Evolutionary conservation across 2,113 vertebrate genomes (phyloP).

Genomic region (Engystomops pustulosus): DNA sequence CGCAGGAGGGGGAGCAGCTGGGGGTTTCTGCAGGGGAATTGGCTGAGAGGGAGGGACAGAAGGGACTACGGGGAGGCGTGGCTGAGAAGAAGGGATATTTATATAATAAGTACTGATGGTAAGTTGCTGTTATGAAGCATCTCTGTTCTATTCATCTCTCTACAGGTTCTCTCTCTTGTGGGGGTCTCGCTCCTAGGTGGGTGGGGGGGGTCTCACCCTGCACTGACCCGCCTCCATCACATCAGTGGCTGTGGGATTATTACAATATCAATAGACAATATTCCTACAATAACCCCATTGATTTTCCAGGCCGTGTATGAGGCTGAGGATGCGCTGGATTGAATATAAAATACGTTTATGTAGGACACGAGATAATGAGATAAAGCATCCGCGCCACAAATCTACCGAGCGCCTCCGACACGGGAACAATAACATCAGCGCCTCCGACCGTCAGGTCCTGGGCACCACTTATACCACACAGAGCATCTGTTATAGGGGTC

Average conservation of each 20-base stretch:
- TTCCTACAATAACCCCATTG: constrained; percentile 84
- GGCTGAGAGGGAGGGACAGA: too few species aligned
- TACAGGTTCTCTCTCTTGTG: too few species aligned
- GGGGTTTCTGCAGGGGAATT: too few species aligned
- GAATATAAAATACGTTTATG: constrained; percentile 84
- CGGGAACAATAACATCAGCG: constrained; percentile 74
- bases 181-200: not conserved
- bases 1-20: too few species aligned
- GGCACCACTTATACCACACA: too few species aligned
- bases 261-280: constrained; percentile 80
- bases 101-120: too few species aligned
- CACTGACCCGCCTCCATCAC: constrained; percentile 64
- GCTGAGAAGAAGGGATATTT: too few species aligned
- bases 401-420: constrained; percentile 78
- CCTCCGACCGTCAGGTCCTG: constrained; percentile 39
- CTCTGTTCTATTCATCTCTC: too few species aligned
- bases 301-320: constrained; percentile 75
- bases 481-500: too few species aligned
- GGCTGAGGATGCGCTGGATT: constrained; percentile 69
- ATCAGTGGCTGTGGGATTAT: constrained; percentile 80
- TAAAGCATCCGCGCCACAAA: constrained; percentile 79
- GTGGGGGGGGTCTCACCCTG: constrained; percentile 62
- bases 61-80: too few species aligned
- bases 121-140: too few species aligned
- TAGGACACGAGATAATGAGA: constrained; percentile 80